These are phyloP conservation scores for Halictus rubicundus DNA, from an alignment of 1,140 invertebrate species.

Conservation along the genomic window DNA sequence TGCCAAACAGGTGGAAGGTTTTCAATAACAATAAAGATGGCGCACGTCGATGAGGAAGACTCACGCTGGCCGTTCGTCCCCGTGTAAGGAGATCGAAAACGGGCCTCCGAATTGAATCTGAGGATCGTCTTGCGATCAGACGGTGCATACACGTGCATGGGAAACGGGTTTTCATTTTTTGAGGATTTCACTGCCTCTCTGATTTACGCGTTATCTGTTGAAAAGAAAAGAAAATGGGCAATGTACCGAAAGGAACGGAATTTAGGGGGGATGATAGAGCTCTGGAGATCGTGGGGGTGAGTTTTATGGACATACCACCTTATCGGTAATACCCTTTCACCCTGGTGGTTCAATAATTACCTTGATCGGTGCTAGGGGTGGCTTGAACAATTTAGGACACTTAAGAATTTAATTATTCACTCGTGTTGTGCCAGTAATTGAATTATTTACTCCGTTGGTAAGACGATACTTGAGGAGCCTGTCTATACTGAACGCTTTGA, in stretches of 20 bases:
- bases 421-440: background rate
- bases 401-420: background rate
- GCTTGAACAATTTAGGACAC: background rate
- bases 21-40: constrained; percentile 14
- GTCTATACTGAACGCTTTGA: background rate
- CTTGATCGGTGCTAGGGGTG: background rate
- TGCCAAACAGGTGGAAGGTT: background rate
- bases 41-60: background rate
- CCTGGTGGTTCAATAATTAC: background rate
- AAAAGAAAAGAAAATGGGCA: background rate
- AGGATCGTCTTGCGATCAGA: constrained; percentile 22
- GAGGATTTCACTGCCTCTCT: constrained; percentile 10
- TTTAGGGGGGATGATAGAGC: background rate
- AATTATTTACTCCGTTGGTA: background rate
- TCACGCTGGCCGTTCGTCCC: background rate
- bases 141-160: too few species aligned
- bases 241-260: constrained; percentile 16
- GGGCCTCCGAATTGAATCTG: constrained; percentile 22
- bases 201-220: constrained; percentile 28
- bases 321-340: background rate
- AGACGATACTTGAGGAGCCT: background rate
- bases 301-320: background rate
- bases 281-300: background rate
- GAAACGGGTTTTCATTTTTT: background rate
- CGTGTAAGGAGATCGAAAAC: constrained; percentile 6